Conservation (phyloP, 2,888 invertebrate species). For the Theretra japonica region DNA sequence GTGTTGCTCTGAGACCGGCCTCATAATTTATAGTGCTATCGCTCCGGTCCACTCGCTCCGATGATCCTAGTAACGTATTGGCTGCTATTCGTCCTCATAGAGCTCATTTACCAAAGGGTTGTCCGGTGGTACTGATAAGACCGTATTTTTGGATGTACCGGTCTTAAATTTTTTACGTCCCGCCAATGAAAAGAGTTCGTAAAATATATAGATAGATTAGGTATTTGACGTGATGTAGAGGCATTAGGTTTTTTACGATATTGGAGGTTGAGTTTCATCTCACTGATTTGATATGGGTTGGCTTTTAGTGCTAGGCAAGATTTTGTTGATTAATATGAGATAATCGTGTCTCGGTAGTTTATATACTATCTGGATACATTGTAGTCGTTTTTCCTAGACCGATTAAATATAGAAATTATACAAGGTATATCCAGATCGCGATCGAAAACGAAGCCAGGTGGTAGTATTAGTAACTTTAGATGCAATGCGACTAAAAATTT, state of each 20-base stretch:
- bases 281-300: too few species aligned
- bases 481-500: too few species aligned
- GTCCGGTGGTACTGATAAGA: conserved; percentile 44
- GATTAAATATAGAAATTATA: too few species aligned
- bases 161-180: conserved; percentile 25
- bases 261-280: background rate
- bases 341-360: too few species aligned
- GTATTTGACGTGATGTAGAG: background rate
- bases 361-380: too few species aligned
- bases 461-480: too few species aligned
- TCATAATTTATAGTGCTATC: conserved; percentile 54
- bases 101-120: conserved; percentile 59
- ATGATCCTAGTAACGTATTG: conserved; percentile 67
- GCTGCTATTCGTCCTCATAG: conserved; percentile 53
- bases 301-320: too few species aligned
- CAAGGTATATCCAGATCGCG: too few species aligned
- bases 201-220: background rate
- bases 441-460: too few species aligned
- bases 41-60: conserved; percentile 49
- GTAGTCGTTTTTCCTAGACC: too few species aligned
- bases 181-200: background rate
- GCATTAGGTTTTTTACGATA: background rate
- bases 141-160: conserved; percentile 36
- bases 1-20: conserved; percentile 30
- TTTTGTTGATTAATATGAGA: too few species aligned